Evolutionary conservation across 2,797 vertebrate genomes (phyloP), one percentile per base, ranked within the genome.

Genomic region (Sciurus carolinensis): DNA sequence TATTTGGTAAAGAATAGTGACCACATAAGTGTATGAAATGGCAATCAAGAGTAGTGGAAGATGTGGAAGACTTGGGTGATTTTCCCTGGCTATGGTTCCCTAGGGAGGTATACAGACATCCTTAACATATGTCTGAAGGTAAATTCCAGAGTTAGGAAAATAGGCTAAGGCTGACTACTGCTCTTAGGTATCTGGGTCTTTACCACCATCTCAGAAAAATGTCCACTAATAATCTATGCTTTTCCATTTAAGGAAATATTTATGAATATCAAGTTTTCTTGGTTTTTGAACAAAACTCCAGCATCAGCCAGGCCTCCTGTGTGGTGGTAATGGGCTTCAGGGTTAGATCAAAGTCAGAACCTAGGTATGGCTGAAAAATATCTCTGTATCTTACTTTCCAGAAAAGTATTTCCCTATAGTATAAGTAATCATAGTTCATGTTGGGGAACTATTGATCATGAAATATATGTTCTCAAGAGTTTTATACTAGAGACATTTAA

Each of bases 381-480:
- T n/a, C 73, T 81, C 72, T n/a, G 42, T 44, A n/a, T 88, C 24
- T 59, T 75, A 79, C 24, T 93, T 75, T 90, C 59, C 12, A 59
- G 52, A 75, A 82, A 76, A 5, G 2, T 39, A 54, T 94, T 84
- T 84, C 33, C 39, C 76, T 59, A 3, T 13, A 71, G 13, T 76
- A 50, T 59, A 10, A 77, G 52, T 36, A 87, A 85, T 87, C 1
- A 42, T 28, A 17, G 15, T 87, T 92, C 28, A 80, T 28, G 2
- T 13, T 87, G 12, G 26, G 39, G 26, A 66, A 2, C 20, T 69
- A 18, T 50, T 28, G 42, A 76, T 79, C 84, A 62, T 33, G 36
- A 95, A 91, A 12, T n/a, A 36, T 52, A 73, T 66, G 39, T 59
- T 92, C 28, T 83, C 7, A 69, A 67, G 18, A 86, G 72, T 59